Evolutionary conservation across 2,113 vertebrate species (phyloP).

Genomic region (Sinocyclocheilus rhinocerous): DNA sequence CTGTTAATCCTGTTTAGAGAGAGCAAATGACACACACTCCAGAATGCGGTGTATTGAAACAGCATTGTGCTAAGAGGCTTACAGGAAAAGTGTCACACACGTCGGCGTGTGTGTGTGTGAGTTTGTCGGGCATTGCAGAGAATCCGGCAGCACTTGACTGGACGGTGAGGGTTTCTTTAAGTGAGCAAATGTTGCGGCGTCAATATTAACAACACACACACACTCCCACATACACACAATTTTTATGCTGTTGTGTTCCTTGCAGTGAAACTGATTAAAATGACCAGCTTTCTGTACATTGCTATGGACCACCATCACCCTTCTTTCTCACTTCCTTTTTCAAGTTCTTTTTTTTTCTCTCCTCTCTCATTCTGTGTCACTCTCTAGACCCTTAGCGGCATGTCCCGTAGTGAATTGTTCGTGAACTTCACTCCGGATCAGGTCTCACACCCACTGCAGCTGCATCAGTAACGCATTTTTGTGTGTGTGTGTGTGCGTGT

Average conservation of each 20-base stretch:
- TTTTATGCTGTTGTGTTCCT: background rate
- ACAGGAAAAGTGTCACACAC: constrained; percentile 30
- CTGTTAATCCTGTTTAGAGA: constrained; percentile 47
- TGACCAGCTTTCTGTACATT: background rate
- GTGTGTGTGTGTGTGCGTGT: constrained; percentile 9
- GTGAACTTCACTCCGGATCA: constrained; percentile 23
- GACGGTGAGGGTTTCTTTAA: background rate
- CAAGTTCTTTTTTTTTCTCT: background rate
- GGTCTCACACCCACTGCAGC: constrained; percentile 3
- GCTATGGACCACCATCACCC: background rate
- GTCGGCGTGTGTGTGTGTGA: no score
- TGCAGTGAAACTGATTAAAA: constrained; percentile 11
- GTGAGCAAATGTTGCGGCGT: background rate
- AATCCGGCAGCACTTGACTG: constrained; percentile 12
- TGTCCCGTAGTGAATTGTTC: constrained; percentile 17
- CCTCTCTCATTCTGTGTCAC: background rate
- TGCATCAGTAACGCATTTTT: constrained; percentile 28
- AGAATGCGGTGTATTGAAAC: constrained; percentile 36
- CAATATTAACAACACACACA: background rate
- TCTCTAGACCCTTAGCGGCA: background rate
- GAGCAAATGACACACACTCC: constrained; percentile 49
- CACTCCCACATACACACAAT: background rate
- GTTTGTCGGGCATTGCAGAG: background rate
- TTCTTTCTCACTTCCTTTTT: constrained; percentile 1
- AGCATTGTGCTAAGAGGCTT: constrained; percentile 49